Evolutionary conservation across 1,140 invertebrate genomes (phyloP), one percentile per base, ranked within the genome.

Genomic region (Drosophila kohkoa): DNA sequence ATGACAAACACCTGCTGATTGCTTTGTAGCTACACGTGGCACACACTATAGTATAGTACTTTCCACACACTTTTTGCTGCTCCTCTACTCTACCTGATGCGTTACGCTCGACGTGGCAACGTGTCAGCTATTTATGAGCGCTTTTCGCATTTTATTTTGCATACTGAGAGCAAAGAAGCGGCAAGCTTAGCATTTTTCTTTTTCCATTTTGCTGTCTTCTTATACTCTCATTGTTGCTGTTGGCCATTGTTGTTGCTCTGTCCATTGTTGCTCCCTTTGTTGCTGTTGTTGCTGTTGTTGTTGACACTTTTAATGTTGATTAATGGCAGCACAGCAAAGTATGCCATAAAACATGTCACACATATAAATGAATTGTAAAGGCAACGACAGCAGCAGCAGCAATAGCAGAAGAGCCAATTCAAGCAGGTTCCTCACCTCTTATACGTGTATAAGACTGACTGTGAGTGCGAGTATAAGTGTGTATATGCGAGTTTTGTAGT

Each of bases 241-340:
- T 25, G 35, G 30, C n/a, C 11, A 28, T 51, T 51, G 48, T 38
- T 38, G 35, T 8, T 38, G 7, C 35, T 8, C 8, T 25, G 20
- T 25, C 20, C 46, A 13, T 57, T 57, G 51, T 60, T 41, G 32
- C 20, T 55, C 28, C 11, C 55, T 4, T 63, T 70, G 20, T 41
- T 49, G 54, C 11, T 46, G 64, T 15, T n/a, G n/a, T n/a, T 67
- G 55, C 45, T 63, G 70, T 79, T 70, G 51, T 64, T 79, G 81
- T 71, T 82, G 80, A 82, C 80, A 83, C 80, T 65, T 79, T 82
- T 82, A 82, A 82, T 82, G 80, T 81, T 82, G 80, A 82, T 82
- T 82, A 82, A 82, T 82, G 80, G 80, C 52, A 81, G 60, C 68
- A 32, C 20, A 43, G 60, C 54, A 77, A 67, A 79, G 69, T 55